These are phyloP conservation scores for Argyresthia albistria DNA, from an alignment of 2,888 invertebrate species.

Conservation along the genomic window DNA sequence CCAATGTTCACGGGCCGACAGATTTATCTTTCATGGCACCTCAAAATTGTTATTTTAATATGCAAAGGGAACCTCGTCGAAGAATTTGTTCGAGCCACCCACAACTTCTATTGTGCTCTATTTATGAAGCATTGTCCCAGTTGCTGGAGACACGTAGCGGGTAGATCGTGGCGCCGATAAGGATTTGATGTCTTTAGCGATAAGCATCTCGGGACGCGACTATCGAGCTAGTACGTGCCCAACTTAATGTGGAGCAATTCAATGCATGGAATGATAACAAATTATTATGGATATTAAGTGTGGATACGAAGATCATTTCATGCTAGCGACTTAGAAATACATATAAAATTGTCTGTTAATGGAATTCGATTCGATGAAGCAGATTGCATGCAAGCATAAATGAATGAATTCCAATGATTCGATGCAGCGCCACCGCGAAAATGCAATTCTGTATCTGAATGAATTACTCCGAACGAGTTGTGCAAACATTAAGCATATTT, in stretches of 20 bases:
- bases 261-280: neutral
- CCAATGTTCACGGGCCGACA: neutral
- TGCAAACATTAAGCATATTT: conserved; percentile 27
- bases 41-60: conserved; percentile 11
- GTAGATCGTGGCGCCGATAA: conserved; percentile 26
- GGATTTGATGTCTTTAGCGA: conserved; percentile 10
- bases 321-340: neutral
- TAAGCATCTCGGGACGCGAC: conserved; percentile 21
- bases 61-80: conserved; percentile 10
- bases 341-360: neutral
- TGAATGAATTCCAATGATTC: conserved; percentile 35
- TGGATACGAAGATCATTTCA: no score
- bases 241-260: neutral
- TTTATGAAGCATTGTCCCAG: conserved; percentile 30
- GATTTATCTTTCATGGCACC: neutral
- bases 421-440: conserved; percentile 19
- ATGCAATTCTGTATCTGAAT: conserved; percentile 18
- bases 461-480: conserved; percentile 15
- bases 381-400: conserved; percentile 12
- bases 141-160: conserved; percentile 20
- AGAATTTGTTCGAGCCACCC: conserved; percentile 9
- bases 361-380: neutral
- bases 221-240: conserved; percentile 16
- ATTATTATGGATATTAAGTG: neutral
- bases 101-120: conserved; percentile 28